Evolutionary conservation across 2,888 invertebrate species (phyloP).

Genomic region (Caenorhabditis plicata): DNA sequence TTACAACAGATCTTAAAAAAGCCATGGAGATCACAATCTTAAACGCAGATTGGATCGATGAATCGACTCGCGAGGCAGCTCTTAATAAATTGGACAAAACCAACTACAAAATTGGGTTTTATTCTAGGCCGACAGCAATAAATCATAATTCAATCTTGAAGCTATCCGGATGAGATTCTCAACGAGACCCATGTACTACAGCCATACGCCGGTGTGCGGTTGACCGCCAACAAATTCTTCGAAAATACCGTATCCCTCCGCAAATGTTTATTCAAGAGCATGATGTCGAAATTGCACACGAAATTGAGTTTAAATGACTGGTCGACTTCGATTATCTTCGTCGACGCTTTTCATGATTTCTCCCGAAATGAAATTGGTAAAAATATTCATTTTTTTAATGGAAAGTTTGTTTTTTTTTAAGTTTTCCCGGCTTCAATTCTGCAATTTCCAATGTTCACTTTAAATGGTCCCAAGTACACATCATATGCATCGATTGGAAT

Average conservation of each 20-base stretch:
- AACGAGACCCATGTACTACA: slow-evolving; percentile 48
- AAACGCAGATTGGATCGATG: slow-evolving; percentile 60
- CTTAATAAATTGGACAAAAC: slow-evolving; percentile 51
- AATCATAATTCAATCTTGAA: slow-evolving; percentile 3
- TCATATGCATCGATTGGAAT: slow-evolving; percentile 59
- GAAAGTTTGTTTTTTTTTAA: slow-evolving; percentile 10
- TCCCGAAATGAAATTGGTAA: slow-evolving; percentile 53
- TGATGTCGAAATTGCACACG: slow-evolving; percentile 33
- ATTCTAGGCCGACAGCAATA: no score
- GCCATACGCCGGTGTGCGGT: slow-evolving; percentile 47
- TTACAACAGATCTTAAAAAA: slow-evolving; percentile 45
- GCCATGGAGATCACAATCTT: slow-evolving; percentile 50
- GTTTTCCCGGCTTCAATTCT: slow-evolving; percentile 61
- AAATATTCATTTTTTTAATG: neutral
- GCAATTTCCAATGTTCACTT: slow-evolving; percentile 56
- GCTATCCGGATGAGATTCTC: slow-evolving; percentile 42
- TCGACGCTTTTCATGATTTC: slow-evolving; percentile 56
- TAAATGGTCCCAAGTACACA: slow-evolving; percentile 49
- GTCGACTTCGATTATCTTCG: slow-evolving; percentile 51
- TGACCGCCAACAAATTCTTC: slow-evolving; percentile 49
- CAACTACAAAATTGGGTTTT: slow-evolving; percentile 56
- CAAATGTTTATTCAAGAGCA: no score
- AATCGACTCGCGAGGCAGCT: slow-evolving; percentile 52
- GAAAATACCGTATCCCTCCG: slow-evolving; percentile 52
- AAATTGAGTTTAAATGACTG: slow-evolving; percentile 33